Evolutionary conservation across 2,888 invertebrate genomes (phyloP).

Genomic region (Bombyx huttoni): DNA sequence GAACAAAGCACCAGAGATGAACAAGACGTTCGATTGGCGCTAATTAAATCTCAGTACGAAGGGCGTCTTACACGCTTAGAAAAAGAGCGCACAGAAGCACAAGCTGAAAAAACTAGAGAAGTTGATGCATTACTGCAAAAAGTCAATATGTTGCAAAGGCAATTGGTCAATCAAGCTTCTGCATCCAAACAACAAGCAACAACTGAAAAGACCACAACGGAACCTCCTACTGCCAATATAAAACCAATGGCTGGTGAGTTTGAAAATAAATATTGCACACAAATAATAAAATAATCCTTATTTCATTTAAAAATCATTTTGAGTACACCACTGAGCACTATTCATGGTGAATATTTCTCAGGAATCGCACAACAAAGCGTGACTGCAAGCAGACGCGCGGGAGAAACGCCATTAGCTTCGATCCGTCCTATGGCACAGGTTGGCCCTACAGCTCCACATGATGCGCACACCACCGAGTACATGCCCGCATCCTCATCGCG

Average conservation of each 20-base stretch:
- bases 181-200: constrained; percentile 75
- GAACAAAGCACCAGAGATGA: constrained; percentile 70
- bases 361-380: constrained; percentile 64
- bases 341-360: constrained; percentile 6
- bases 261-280: constrained; percentile 10
- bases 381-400: constrained; percentile 76
- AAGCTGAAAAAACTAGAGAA: constrained; percentile 74
- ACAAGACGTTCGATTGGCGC: constrained; percentile 70
- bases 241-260: constrained; percentile 89
- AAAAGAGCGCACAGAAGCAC: constrained; percentile 78
- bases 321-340: too few species aligned
- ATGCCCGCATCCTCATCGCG: constrained; percentile 87
- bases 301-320: too few species aligned
- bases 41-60: constrained; percentile 80
- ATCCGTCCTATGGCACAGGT: constrained; percentile 92
- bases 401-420: constrained; percentile 89
- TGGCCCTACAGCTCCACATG: constrained; percentile 81
- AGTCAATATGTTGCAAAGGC: constrained; percentile 77
- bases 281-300: too few species aligned
- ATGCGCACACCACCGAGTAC: constrained; percentile 79
- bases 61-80: constrained; percentile 78
- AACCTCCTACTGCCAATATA: constrained; percentile 89
- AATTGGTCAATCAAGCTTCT: constrained; percentile 79
- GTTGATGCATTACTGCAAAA: constrained; percentile 81
- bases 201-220: constrained; percentile 69